Percentiles rank a stretch among this genome's conserved stretches.
phyloP scores from a whole-genome alignment of 2,888 invertebrate species.

The Drosophila koepferae region DNA sequence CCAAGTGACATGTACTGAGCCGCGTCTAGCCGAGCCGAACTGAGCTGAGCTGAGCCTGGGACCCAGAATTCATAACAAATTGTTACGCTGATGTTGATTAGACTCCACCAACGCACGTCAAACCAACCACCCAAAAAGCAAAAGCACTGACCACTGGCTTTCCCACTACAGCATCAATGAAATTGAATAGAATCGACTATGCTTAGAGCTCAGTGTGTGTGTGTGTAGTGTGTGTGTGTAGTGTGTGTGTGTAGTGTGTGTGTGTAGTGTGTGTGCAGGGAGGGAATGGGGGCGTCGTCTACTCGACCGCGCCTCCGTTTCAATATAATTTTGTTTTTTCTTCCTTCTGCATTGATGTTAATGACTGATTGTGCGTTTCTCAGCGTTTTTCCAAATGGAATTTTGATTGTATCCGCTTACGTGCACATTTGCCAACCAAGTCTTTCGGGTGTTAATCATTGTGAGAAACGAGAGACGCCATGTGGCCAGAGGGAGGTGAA shows the following conservation, averaged over 20 bases:
- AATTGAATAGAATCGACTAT: constrained; percentile 67
- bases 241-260: not conserved
- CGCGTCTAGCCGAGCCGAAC: not conserved
- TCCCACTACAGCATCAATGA: constrained; percentile 41
- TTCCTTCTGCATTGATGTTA: constrained; percentile 55
- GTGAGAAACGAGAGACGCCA: not conserved
- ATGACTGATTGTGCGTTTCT: constrained; percentile 78
- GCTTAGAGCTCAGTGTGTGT: constrained; percentile 9
- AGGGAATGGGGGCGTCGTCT: constrained; percentile 11
- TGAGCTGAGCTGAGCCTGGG: constrained; percentile 5
- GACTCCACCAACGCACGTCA: constrained; percentile 31
- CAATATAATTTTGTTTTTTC: constrained; percentile 12
- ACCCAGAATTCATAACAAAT: constrained; percentile 67
- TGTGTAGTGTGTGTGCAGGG: not conserved
- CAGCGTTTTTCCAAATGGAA: constrained; percentile 71
- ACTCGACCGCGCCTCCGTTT: constrained; percentile 6
- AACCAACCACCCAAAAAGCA: constrained; percentile 43
- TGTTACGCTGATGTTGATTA: constrained; percentile 70
- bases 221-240: not conserved
- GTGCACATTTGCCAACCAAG: constrained; percentile 58
- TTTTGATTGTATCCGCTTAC: constrained; percentile 81
- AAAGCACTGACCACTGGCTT: constrained; percentile 39
- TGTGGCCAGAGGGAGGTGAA: no score
- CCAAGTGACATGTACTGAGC: constrained; percentile 53
- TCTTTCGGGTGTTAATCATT: constrained; percentile 59